Base-by-base conservation (phyloP, 2,888 invertebrate genomes). In the Cephus nigrinus region DNA sequence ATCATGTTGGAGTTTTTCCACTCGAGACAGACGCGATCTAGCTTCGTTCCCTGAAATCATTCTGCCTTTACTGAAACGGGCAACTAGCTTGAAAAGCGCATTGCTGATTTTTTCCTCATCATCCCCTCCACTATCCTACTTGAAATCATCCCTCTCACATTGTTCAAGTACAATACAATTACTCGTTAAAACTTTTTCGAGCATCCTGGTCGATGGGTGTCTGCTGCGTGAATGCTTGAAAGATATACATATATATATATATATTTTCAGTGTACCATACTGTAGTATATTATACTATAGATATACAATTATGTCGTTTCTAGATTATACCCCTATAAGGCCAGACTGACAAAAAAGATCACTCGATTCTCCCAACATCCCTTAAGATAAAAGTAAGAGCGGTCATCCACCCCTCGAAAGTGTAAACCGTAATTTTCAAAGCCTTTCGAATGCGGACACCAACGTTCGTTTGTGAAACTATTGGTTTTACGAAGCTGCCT, bases 171-270 rank as follows among this genome's bases (percentile, higher is more conserved):
- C 55, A 55, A 55, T 55, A 55, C 33, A 71, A 71, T 71, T 71
- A 71, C 83, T 84, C 81, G 81, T 85, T 84, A 84, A 85, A 84
- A 84, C 80, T 85, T 84, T 75, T 73, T 82, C 79, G 78, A 84
- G 82, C 68, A 84, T 79, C 73, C 81, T 84, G 75, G 69, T 55
- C 55, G 55, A 55, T 55, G 55, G 23, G 55, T 55, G 55, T 55
- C 55, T 55, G 55, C 55, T 55, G 55, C 23, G 55, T 55, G 55
- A 55, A 23, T 55, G 55, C 55, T 55, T 23, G 2, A 55, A 55
- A 9, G 15, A 55, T 23, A 55, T 23, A 55, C n/a, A n/a, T 23
- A 15, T 23, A 55, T 55, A 23, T 36, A 36, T 35, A 12, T 35
- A 23, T 55, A 9, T 55, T 9, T 36, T 4, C 9, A 55, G 5